Percentiles rank a stretch among this genome's conserved stretches.
Conservation (phyloP, 2,797 vertebrate species). For the Gephyroberyx darwinii region DNA sequence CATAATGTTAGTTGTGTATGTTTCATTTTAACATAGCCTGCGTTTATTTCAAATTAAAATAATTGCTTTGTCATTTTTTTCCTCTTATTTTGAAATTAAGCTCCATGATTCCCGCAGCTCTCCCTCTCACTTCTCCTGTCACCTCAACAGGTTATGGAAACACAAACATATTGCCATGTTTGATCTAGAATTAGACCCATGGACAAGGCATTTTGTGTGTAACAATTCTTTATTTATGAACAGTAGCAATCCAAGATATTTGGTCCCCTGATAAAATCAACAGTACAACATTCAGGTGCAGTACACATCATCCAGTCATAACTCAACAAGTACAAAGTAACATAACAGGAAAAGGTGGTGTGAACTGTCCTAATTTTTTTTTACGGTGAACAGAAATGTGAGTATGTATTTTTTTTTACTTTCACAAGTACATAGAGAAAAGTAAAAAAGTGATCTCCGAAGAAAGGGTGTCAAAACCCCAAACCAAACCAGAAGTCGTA, state of each 20-base stretch:
- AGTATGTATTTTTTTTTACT: neutral
- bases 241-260: conserved; percentile 58
- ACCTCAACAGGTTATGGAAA: too few relatives aligned
- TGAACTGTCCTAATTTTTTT: neutral
- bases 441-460: conserved; percentile 19
- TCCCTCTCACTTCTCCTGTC: too few relatives aligned
- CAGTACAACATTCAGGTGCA: conserved; percentile 31
- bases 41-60: too few relatives aligned
- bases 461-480: conserved; percentile 2
- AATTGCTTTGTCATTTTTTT: neutral
- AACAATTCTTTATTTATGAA: conserved; percentile 70
- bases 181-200: too few relatives aligned
- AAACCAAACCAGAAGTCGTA: neutral
- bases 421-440: conserved; percentile 7
- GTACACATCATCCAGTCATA: conserved; percentile 27
- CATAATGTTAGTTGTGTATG: conserved; percentile 12
- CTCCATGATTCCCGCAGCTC: too few relatives aligned
- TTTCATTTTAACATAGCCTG: neutral
- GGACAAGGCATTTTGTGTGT: conserved; percentile 9
- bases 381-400: neutral
- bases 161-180: too few relatives aligned
- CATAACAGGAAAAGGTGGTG: neutral
- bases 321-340: conserved; percentile 29
- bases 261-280: conserved; percentile 62
- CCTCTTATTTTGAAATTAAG: too few relatives aligned